Base-by-base conservation (phyloP, 2,888 invertebrate species). In the Zygogramma bicolorata region DNA sequence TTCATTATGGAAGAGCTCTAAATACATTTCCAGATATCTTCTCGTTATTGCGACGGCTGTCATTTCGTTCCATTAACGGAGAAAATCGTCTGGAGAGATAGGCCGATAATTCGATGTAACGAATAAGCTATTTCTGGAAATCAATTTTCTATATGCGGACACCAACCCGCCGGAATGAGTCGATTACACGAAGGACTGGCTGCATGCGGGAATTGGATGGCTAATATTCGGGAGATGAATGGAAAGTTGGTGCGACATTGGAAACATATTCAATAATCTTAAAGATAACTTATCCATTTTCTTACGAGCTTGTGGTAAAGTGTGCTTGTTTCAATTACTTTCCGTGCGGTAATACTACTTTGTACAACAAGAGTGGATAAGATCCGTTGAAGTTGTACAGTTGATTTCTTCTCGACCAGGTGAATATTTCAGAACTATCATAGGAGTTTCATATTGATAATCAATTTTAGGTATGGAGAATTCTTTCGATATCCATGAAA, bases 91-190 rank as follows among this genome's bases (percentile, higher is more conserved):
- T 46, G 25, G 15, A 15, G 27, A 42, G 40, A 62, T 62, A 18
- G 40, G 13, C 27, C 42, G 61, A 62, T 63, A 63, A 63, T 49
- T 63, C 20, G 46, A 63, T 63, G 29, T 15, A 63, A 29, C 22
- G 27, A 63, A 31, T 27, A 46, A 46, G 46, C 25, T 46, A 25
- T 46, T 40, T 40, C 40, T 42, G 34, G 46, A 29, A 46, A 63
- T 63, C 42, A 27, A 63, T 63, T 63, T 46, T 46, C 46, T 46
- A 49, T 63, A 46, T 29, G n/a, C 29, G 63, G 63, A 61, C 34
- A 22, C 18, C 34, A 40, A n/a, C 15, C 20, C 22, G 38, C 20
- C 59, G 59, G 15, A 60, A 60, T 40, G 20, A 63, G 46, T 29
- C 40, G 46, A 63, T 62, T 40, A 40, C 25, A 4, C 18, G 63